These are phyloP conservation scores for Sinocyclocheilus anshuiensis DNA, from an alignment of 2,113 vertebrate genomes.

Conservation along the genomic window DNA sequence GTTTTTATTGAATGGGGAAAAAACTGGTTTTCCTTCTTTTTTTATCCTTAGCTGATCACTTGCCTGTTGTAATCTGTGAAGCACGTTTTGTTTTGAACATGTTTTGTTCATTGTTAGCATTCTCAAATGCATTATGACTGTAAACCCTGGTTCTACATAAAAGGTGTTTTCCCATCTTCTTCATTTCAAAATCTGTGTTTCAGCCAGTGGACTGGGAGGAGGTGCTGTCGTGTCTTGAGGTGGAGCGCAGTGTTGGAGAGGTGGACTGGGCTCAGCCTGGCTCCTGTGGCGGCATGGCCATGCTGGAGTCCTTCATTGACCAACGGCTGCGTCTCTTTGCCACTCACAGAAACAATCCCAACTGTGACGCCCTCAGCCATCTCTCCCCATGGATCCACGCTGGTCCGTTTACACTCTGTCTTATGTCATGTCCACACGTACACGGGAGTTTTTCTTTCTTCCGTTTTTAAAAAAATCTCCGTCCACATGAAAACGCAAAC, in stretches of 20 bases:
- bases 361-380: slow-evolving; percentile 80
- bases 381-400: slow-evolving; percentile 89
- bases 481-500: too few species aligned
- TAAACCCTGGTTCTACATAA: neutral
- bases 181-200: neutral
- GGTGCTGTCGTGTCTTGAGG: slow-evolving; percentile 75
- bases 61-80: neutral
- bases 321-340: slow-evolving; percentile 76
- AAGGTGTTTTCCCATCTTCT: neutral
- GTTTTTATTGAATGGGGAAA: neutral
- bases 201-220: slow-evolving; percentile 82
- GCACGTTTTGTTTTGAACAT: neutral
- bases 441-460: too few species aligned
- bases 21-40: neutral
- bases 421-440: too few species aligned
- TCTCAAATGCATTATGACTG: neutral
- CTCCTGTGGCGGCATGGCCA: slow-evolving; percentile 70
- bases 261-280: slow-evolving; percentile 83
- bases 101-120: neutral
- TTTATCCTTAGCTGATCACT: neutral
- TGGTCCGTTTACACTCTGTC: slow-evolving; percentile 55
- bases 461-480: too few species aligned
- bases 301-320: slow-evolving; percentile 83
- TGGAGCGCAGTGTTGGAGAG: slow-evolving; percentile 78
- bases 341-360: slow-evolving; percentile 82